Percentiles rank a stretch among this genome's conserved stretches.
phyloP scores from a whole-genome alignment of 2,888 invertebrate genomes.

The Parnassius mnemosyne region DNA sequence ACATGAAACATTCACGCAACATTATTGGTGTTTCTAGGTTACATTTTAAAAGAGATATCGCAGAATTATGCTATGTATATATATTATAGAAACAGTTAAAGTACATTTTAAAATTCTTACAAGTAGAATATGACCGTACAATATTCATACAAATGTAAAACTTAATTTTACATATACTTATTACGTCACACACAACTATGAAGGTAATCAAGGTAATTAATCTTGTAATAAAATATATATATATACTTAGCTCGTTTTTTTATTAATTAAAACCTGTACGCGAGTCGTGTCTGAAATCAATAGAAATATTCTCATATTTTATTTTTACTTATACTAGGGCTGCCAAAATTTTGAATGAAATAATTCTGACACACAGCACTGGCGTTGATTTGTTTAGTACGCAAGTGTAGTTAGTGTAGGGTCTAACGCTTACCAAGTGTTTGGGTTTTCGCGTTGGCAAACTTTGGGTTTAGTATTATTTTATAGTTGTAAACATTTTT shows the following conservation, averaged over 20 bases:
- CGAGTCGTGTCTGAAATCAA: constrained; percentile 22
- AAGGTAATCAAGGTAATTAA: constrained; percentile 27
- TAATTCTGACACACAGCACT: too few relatives aligned
- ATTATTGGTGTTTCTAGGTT: too few relatives aligned
- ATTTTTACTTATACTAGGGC: background rate
- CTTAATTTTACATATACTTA: background rate
- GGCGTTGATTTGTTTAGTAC: too few relatives aligned
- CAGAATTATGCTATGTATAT: too few relatives aligned
- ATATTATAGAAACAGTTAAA: too few relatives aligned
- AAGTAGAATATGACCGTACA: too few relatives aligned
- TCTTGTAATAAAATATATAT: constrained; percentile 21
- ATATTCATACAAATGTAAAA: background rate
- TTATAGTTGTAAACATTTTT: background rate
- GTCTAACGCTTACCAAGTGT: too few relatives aligned
- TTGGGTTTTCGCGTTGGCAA: too few relatives aligned
- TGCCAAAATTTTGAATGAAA: constrained; percentile 1
- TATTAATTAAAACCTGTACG: constrained; percentile 27
- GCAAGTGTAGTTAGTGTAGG: too few relatives aligned
- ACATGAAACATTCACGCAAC: too few relatives aligned
- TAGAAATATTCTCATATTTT: constrained; percentile 32
- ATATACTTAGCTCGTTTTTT: constrained; percentile 14
- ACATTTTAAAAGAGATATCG: too few relatives aligned
- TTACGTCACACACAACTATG: constrained; percentile 2
- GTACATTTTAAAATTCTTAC: too few relatives aligned
- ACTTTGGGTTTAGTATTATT: background rate